A percentile compares a stretch with the other conserved stretches of the same genome.
Conservation (phyloP, 2,888 invertebrate genomes). For the Hoplodrina ambigua region DNA sequence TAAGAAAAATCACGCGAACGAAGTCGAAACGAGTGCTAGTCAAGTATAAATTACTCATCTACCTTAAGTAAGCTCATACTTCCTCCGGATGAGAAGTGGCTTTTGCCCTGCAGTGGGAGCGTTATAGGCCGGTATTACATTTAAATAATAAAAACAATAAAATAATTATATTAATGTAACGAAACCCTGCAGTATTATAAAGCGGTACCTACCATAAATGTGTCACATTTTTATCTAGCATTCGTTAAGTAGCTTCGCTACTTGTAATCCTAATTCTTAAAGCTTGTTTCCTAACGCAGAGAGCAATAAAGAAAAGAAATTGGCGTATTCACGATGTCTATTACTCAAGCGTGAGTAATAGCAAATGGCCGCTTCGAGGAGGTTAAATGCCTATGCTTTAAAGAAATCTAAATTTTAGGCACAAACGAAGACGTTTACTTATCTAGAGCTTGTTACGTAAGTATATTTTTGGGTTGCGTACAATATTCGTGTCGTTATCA, state of each 20-base stretch:
- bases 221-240: not conserved
- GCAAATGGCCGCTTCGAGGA: conserved; percentile 34
- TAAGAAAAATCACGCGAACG: too few relatives aligned
- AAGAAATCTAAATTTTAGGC: conserved; percentile 36
- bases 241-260: conserved; percentile 5
- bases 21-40: too few relatives aligned
- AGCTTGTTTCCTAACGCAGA: conserved; percentile 28
- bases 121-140: not conserved
- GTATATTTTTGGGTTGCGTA: not conserved
- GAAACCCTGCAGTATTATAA: too few relatives aligned
- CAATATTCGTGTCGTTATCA: not conserved
- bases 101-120: too few relatives aligned
- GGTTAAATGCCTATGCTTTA: conserved; percentile 32
- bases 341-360: conserved; percentile 50
- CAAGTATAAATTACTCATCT: too few relatives aligned
- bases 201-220: too few relatives aligned
- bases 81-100: too few relatives aligned
- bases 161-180: too few relatives aligned
- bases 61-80: too few relatives aligned
- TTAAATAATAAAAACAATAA: not conserved
- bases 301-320: conserved; percentile 48
- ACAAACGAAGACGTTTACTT: conserved; percentile 7
- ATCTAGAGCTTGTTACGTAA: not conserved
- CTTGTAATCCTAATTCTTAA: conserved; percentile 19
- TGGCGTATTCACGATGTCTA: conserved; percentile 44